Percentiles rank a stretch among this genome's conserved stretches.
Evolutionary conservation across 1,140 invertebrate species (phyloP).

Genomic region (Hycleus phaleratus): DNA sequence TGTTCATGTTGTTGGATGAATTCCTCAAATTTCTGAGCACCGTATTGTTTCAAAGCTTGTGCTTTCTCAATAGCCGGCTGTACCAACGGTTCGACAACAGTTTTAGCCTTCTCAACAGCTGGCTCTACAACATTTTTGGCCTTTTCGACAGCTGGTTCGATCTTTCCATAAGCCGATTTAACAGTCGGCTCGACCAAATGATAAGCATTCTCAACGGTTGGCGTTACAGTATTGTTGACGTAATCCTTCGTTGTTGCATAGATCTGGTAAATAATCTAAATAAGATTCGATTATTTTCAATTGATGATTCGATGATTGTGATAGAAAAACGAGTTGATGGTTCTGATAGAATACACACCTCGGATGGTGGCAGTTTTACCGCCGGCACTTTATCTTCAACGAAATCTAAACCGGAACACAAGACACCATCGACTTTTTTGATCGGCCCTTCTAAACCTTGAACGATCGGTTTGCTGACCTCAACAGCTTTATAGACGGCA

Average conservation of each 20-base stretch:
- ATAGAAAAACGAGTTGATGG: not conserved
- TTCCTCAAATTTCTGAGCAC: constrained; percentile 28
- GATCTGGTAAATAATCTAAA: constrained; percentile 43
- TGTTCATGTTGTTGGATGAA: constrained; percentile 7
- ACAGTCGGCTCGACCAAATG: constrained; percentile 25
- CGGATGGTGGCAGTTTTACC: constrained; percentile 41
- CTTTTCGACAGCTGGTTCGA: constrained; percentile 24
- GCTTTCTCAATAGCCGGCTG: constrained; percentile 23
- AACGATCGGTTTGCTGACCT: constrained; percentile 43
- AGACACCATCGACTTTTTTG: constrained; percentile 42
- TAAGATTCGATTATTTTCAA: constrained; percentile 9
- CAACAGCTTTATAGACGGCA: constrained; percentile 43
- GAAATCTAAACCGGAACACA: constrained; percentile 45
- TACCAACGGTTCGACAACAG: constrained; percentile 25
- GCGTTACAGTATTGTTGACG: constrained; percentile 42
- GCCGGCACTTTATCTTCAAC: constrained; percentile 44
- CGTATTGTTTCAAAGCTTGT: constrained; percentile 25
- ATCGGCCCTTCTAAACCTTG: constrained; percentile 43
- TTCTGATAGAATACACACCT: constrained; percentile 35
- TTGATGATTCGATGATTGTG: not conserved
- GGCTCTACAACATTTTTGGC: constrained; percentile 28
- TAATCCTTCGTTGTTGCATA: constrained; percentile 50
- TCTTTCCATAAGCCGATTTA: constrained; percentile 24
- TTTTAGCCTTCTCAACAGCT: constrained; percentile 30
- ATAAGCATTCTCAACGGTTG: constrained; percentile 24